phyloP scores from a whole-genome alignment of 2,888 invertebrate genomes.

The Hemistola chrysoprasaria region DNA sequence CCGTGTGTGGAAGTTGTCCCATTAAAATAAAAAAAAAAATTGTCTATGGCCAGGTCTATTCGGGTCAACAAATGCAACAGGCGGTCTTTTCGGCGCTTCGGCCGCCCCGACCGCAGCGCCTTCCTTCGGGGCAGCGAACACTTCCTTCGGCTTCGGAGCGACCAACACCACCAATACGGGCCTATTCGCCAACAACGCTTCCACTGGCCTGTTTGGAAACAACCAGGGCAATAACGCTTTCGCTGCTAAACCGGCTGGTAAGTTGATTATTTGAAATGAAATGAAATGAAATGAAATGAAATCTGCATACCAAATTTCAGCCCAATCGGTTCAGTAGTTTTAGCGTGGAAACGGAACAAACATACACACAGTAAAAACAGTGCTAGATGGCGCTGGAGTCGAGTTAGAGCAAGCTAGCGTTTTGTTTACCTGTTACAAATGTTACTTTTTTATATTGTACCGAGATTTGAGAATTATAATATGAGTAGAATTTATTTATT shows the following conservation, averaged over 20 bases:
- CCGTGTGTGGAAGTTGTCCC: too few species aligned
- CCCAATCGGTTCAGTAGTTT: too few species aligned
- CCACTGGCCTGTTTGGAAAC: constrained; percentile 83
- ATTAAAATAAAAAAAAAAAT: background rate
- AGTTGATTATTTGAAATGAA: constrained; percentile 29
- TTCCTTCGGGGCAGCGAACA: constrained; percentile 84
- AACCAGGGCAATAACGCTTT: constrained; percentile 80
- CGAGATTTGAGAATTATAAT: too few species aligned
- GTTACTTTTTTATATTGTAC: too few species aligned
- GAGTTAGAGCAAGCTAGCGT: too few species aligned
- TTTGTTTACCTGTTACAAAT: too few species aligned
- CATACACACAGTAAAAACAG: too few species aligned
- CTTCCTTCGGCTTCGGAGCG: constrained; percentile 67
- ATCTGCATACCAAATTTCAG: too few species aligned
- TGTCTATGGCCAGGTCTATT: constrained; percentile 77
- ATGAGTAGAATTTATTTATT: too few species aligned
- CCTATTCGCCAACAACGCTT: constrained; percentile 82
- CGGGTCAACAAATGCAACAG: constrained; percentile 75
- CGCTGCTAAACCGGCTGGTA: constrained; percentile 79
- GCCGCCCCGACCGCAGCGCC: constrained; percentile 72
- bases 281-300: too few species aligned
- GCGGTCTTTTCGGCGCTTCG: constrained; percentile 59
- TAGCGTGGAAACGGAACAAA: too few species aligned
- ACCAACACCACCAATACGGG: constrained; percentile 65
- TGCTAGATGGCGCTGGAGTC: too few species aligned